These are phyloP conservation scores for Falco cherrug DNA, from an alignment of 2,797 vertebrate species.

Conservation along the genomic window DNA sequence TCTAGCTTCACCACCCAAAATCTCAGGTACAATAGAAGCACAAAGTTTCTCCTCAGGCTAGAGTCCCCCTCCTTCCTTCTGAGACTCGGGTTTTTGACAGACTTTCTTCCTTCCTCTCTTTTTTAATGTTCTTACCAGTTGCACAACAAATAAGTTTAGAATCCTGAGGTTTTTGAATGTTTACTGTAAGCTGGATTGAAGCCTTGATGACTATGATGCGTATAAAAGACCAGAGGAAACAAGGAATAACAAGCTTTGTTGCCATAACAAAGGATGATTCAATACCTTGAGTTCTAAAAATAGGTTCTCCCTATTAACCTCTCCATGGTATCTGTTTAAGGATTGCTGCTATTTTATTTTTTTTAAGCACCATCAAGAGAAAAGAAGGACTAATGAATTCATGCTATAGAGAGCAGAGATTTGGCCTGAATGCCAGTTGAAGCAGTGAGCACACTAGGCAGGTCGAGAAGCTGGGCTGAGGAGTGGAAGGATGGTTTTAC, in stretches of 20 bases:
- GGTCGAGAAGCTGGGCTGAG: background rate
- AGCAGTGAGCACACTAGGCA: background rate
- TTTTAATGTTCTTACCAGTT: conserved; percentile 15
- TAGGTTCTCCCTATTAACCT: conserved; percentile 7
- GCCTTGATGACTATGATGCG: background rate
- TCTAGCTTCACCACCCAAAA: background rate
- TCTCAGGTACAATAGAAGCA: background rate
- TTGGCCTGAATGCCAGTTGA: background rate
- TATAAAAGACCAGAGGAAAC: background rate
- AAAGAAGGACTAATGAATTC: background rate
- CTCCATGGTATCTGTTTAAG: background rate
- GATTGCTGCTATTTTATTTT: background rate
- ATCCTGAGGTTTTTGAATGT: background rate
- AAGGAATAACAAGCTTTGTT: background rate
- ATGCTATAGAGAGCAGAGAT: background rate
- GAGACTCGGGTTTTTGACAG: background rate
- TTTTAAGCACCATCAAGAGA: background rate
- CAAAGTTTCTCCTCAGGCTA: background rate
- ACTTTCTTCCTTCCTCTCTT: background rate
- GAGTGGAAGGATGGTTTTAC: background rate
- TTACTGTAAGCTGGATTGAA: conserved; percentile 13
- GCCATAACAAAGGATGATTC: conserved; percentile 33
- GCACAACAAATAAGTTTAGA: background rate
- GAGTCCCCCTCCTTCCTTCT: background rate
- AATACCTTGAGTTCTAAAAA: background rate